Evolutionary conservation across 2,797 vertebrate species (phyloP).

Genomic region (Artibeus lituratus): DNA sequence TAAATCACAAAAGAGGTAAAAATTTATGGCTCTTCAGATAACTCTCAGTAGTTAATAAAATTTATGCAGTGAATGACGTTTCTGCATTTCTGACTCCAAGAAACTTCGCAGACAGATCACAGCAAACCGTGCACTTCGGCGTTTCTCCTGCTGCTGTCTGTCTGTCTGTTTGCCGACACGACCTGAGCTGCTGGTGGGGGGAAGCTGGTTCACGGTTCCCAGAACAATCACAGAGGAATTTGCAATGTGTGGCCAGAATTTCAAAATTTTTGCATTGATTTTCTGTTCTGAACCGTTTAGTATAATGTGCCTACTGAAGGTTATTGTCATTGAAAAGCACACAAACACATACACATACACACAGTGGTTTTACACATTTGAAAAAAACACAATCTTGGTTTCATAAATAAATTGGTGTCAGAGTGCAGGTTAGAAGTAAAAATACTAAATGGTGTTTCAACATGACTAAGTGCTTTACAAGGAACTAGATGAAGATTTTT

Average conservation of each 20-base stretch:
- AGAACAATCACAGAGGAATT: slow-evolving; percentile 28
- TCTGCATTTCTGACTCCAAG: background rate
- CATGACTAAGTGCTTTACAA: background rate
- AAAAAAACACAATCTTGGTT: background rate
- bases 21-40: background rate
- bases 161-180: background rate
- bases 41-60: background rate
- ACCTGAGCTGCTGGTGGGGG: background rate
- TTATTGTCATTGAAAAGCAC: slow-evolving; percentile 19
- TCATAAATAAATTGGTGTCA: background rate
- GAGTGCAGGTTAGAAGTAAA: background rate
- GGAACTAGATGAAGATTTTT: background rate
- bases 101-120: background rate
- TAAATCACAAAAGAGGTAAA: background rate
- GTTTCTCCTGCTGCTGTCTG: background rate
- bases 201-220: background rate
- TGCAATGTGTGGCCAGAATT: slow-evolving; percentile 8
- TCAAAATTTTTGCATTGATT: slow-evolving; percentile 35
- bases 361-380: background rate
- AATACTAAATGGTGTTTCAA: background rate
- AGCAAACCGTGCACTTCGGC: background rate
- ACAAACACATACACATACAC: background rate
- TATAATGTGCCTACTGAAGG: background rate
- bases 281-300: slow-evolving; percentile 23
- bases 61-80: background rate